Percentiles rank a stretch among this genome's conserved stretches.
These are phyloP conservation scores for Chymomyza fuscimana DNA, from an alignment of 2,888 invertebrate species.

Conservation along the genomic window DNA sequence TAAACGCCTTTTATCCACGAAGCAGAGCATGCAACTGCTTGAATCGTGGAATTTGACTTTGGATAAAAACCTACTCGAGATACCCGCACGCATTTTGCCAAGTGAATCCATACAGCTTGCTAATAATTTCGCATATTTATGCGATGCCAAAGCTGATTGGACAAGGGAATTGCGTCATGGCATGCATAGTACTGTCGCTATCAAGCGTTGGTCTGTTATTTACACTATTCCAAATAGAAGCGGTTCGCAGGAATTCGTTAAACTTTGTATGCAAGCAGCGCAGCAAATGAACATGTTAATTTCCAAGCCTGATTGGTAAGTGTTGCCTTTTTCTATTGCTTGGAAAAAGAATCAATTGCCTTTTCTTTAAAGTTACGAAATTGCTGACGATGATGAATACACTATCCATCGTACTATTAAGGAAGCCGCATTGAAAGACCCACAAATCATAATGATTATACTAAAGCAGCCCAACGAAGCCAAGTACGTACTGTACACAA, in stretches of 20 bases:
- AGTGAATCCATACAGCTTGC: conserved; percentile 79
- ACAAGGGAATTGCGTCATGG: neutral
- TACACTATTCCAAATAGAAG: conserved; percentile 60
- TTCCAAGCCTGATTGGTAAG: conserved; percentile 78
- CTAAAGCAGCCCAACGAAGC: conserved; percentile 86
- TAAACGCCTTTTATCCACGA: conserved; percentile 81
- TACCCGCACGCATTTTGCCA: conserved; percentile 85
- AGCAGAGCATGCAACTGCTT: conserved; percentile 83
- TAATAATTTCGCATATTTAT: too few relatives aligned
- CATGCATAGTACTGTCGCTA: conserved; percentile 57
- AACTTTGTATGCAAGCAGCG: conserved; percentile 78
- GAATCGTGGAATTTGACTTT: conserved; percentile 87
- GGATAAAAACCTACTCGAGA: conserved; percentile 82
- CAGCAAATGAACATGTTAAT: conserved; percentile 80
- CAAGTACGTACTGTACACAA: conserved; percentile 75
- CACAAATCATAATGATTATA: conserved; percentile 85
- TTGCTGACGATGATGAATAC: conserved; percentile 81
- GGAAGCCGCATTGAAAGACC: conserved; percentile 83
- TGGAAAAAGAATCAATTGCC: neutral
- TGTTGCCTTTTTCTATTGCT: conserved; percentile 17
- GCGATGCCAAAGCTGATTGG: too few relatives aligned
- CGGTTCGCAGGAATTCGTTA: conserved; percentile 70
- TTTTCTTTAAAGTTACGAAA: conserved; percentile 59
- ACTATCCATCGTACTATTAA: conserved; percentile 82
- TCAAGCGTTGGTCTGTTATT: conserved; percentile 80